A percentile compares a stretch with the other conserved stretches of the same genome.
Evolutionary conservation across 1,140 invertebrate species (phyloP).

Genomic region (Thaumatotibia leucotreta): DNA sequence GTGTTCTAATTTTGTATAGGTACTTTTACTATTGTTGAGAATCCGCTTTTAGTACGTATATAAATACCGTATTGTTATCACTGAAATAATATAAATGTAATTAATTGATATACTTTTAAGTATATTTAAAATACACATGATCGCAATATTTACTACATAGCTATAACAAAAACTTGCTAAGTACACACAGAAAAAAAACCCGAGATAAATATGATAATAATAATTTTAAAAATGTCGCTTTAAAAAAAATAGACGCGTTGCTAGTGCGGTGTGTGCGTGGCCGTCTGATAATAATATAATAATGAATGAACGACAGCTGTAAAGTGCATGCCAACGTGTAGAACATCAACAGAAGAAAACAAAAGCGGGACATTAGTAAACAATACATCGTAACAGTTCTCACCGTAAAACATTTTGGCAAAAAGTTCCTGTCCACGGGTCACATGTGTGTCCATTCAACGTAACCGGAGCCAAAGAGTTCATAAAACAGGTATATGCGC

Average conservation of each 20-base stretch:
- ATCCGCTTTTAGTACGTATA: no score
- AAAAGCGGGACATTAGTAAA: conserved; percentile 50
- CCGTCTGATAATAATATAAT: conserved; percentile 30
- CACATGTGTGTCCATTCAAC: conserved; percentile 59
- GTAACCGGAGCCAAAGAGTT: conserved; percentile 43
- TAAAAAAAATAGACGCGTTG: conserved; percentile 27
- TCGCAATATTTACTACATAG: no score
- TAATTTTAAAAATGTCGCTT: conserved; percentile 13
- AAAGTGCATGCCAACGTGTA: conserved; percentile 57
- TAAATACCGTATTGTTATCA: neutral
- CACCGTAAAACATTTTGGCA: conserved; percentile 73
- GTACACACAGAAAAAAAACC: no score
- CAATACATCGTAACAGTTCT: conserved; percentile 56
- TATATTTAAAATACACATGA: neutral
- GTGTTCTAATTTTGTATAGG: no score
- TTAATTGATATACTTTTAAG: neutral
- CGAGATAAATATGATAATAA: no score
- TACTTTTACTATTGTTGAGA: no score
- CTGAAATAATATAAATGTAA: neutral
- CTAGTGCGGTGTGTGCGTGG: conserved; percentile 55
- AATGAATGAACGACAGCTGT: conserved; percentile 39
- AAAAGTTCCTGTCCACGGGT: conserved; percentile 45
- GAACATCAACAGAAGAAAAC: conserved; percentile 41
- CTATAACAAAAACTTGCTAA: no score
- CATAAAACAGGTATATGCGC: conserved; percentile 21